Evolutionary conservation across 2,797 vertebrate genomes (phyloP), one percentile per base, ranked within the genome.

Genomic region (Buceros bicornis): DNA sequence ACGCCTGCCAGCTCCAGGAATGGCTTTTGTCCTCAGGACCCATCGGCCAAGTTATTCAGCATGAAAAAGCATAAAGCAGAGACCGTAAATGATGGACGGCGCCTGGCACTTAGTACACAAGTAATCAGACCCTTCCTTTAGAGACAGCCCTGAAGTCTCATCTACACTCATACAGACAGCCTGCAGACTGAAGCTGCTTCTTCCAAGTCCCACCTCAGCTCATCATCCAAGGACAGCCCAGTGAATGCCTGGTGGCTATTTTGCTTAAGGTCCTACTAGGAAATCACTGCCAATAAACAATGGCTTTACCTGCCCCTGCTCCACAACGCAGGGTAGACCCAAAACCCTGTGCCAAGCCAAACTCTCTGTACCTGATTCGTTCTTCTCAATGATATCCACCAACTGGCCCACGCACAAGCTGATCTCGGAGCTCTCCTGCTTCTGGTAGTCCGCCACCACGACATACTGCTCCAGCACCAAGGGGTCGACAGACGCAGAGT

Each of bases 371-470:
- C 99, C 99, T 61, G 99, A 99, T 97, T 99, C 99, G 6, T 99
- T 99, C 98, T 99, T 99, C 98, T 99, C 99, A 62, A 99, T 99
- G 98, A 99, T 99, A 94, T 99, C 99, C 97, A 99, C 99, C 94
- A 99, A 98, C 97, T 99, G 99, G 51, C 99, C 99, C 93, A 99
- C 99, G 8, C 98, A 98, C 92, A 99, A 98, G 97, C 99, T 99
- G 98, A 99, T 99, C 98, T 99, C 99, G 2, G 99, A 99, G 98
- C 99, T 99, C 97, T 99, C 99, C 98, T 99, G 99, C 96, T 99
- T 99, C 98, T 99, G 99, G 61, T 99, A 99, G 97, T 99, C 97
- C 1, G 99, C 99, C 82, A 99, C 99, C 57, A 99, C 99, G 96
- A 99, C 99, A 50, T 99, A 99, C 97, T 99, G 99, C 96, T 99